phyloP scores from a whole-genome alignment of 2,113 vertebrate species.

The Protomyctophum bolini region DNA sequence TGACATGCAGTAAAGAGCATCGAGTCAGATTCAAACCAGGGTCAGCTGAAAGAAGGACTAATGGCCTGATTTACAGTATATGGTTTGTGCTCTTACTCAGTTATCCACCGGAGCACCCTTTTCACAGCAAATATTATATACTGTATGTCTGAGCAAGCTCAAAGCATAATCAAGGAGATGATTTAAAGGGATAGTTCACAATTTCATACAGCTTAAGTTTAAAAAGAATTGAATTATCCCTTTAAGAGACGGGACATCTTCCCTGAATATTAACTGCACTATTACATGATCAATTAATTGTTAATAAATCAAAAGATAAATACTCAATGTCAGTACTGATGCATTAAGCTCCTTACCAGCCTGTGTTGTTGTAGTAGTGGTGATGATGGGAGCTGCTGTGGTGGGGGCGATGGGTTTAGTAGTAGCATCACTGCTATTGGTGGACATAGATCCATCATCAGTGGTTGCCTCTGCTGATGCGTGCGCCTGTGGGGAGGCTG shows the following conservation, averaged over 20 bases:
- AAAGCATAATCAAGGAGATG: background rate
- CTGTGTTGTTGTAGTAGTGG: constrained; percentile 49
- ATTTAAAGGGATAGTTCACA: background rate
- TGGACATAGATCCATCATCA: too few species aligned
- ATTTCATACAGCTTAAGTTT: too few species aligned
- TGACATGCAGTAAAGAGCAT: too few species aligned
- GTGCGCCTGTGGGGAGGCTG: constrained; percentile 23
- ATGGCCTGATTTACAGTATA: too few species aligned
- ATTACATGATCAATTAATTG: constrained; percentile 29
- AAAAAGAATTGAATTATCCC: background rate
- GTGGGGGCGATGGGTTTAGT: background rate
- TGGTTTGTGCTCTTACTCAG: too few species aligned
- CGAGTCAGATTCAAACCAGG: too few species aligned
- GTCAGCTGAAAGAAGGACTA: too few species aligned
- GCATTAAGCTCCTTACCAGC: constrained; percentile 59
- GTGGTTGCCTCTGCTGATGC: background rate
- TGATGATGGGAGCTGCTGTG: constrained; percentile 26
- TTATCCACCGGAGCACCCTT: too few species aligned
- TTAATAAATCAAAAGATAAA: constrained; percentile 32
- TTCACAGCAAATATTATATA: too few species aligned
- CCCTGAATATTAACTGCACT: background rate
- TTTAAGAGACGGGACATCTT: background rate
- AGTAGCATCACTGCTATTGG: too few species aligned
- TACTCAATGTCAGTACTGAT: too few species aligned
- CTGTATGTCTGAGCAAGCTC: background rate